Base-by-base conservation (phyloP, 2,113 vertebrate genomes). In the Pedetes capensis region DNA sequence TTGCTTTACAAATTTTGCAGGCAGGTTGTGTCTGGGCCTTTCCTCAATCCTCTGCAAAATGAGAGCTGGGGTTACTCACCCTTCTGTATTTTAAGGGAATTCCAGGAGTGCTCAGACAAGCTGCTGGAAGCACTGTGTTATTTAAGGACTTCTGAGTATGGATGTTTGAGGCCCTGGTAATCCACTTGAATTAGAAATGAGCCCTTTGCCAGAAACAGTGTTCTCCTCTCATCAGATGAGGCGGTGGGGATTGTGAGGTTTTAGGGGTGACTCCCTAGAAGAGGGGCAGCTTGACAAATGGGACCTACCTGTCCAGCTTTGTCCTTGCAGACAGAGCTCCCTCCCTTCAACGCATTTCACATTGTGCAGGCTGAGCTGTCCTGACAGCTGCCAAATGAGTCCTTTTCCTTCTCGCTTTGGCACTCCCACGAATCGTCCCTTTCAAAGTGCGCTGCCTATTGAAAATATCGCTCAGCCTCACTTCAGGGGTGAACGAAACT, bases 1-100 rank as follows among this genome's bases (percentile, higher is more conserved):
- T 86, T 93, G 57, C 96, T 96, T 97, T 89, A 96, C 88, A 96
- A 89, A 97, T 96, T 97, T 96, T 92, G 49, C 88, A 75, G 63
- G 84, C 93, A 80, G 91, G 64, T 71, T 95, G 76, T 69, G 86
- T 39, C 95, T 95, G 95, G 96, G 78, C 74, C 88, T 93, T 91
- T 93, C 78, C 89, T 93, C 87, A 93, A 93, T 68, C 61, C 93
- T 91, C 92, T n/a, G 37, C 9, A 97, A 94, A 92, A 88, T 3
- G 42, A 87, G 47, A 81, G 49, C 59, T 47, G 5, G 59, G 25
- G 53, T 92, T 95, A 75, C 51, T 94, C 87, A 88, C 49, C 63
- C 63, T 53, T 44, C 55, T 69, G 78, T 63, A 49, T 91, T 95
- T 51, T n/a, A 78, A 89, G 90, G 90, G 75, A 75, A 96, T 94